phyloP scores from a whole-genome alignment of 2,797 vertebrate species.

The Craterocephalus amniculus region DNA sequence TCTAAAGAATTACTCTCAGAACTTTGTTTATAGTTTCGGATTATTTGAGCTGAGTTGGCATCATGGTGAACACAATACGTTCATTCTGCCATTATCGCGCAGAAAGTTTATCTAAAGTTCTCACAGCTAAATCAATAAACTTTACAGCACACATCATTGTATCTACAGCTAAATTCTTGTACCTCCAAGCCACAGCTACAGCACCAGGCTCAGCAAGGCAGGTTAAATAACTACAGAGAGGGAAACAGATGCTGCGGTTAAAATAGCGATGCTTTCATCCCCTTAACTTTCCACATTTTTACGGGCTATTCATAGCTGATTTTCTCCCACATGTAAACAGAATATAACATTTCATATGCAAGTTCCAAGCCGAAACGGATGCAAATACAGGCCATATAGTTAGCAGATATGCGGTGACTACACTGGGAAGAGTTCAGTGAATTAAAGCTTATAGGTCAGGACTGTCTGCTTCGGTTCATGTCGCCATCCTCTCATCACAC shows the following conservation, averaged over 20 bases:
- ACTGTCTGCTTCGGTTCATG: background rate
- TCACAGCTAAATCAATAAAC: too few relatives aligned
- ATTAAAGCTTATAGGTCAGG: constrained; percentile 5
- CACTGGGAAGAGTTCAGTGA: background rate
- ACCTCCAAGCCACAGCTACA: background rate
- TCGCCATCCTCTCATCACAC: background rate
- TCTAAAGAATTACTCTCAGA: background rate
- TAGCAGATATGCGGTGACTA: background rate
- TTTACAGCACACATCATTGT: background rate
- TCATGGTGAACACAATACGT: background rate
- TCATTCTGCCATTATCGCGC: background rate
- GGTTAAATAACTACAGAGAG: background rate
- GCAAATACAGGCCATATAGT: constrained; percentile 2
- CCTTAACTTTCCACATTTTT: constrained; percentile 10
- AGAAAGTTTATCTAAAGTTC: too few relatives aligned
- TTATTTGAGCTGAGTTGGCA: background rate
- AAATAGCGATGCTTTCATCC: background rate
- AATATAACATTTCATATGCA: constrained; percentile 31
- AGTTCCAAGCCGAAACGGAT: constrained; percentile 2
- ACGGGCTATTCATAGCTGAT: constrained; percentile 22
- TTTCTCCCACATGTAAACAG: constrained; percentile 23
- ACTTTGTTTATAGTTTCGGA: background rate
- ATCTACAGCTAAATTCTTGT: background rate
- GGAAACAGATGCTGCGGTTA: background rate
- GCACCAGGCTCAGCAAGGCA: background rate